Percentiles rank a stretch among this genome's conserved stretches.
Conservation (phyloP, 1,140 invertebrate species). For the Drosophila pandora region DNA sequence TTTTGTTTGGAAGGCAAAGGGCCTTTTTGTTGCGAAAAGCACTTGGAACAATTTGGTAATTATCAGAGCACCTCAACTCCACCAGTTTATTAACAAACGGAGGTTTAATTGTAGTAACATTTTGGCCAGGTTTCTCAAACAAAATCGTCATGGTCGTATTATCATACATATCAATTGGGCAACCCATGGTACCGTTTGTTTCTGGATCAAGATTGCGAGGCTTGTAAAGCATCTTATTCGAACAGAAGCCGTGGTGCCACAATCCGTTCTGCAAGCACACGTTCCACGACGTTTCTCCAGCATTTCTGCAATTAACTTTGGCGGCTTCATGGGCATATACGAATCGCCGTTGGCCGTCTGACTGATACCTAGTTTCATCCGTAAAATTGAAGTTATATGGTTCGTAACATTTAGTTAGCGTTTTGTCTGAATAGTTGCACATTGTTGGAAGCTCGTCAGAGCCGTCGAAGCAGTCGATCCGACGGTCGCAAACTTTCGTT, state of each 20-base stretch:
- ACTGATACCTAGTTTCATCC: too few relatives aligned
- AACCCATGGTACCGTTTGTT: not conserved
- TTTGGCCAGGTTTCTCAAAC: too few relatives aligned
- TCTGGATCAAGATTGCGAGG: not conserved
- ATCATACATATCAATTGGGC: not conserved
- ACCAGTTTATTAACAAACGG: not conserved
- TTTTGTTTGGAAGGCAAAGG: not conserved
- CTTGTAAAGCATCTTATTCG: not conserved
- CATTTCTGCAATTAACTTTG: fast-evolving
- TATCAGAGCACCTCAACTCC: not conserved
- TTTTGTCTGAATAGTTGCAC: not conserved
- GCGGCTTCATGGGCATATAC: not conserved
- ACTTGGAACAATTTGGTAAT: not conserved
- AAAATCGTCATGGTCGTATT: not conserved
- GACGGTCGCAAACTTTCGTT: not conserved
- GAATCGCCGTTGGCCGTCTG: not conserved
- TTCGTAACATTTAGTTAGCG: too few relatives aligned
- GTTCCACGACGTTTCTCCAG: not conserved
- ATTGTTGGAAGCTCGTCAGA: not conserved
- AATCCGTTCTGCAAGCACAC: not conserved
- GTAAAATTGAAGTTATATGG: too few relatives aligned
- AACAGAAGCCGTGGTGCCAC: not conserved
- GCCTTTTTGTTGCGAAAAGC: not conserved
- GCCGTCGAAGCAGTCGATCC: not conserved
- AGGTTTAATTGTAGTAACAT: not conserved